phyloP scores from a whole-genome alignment of 2,888 invertebrate species.

The Nymphalis polychloros region DNA sequence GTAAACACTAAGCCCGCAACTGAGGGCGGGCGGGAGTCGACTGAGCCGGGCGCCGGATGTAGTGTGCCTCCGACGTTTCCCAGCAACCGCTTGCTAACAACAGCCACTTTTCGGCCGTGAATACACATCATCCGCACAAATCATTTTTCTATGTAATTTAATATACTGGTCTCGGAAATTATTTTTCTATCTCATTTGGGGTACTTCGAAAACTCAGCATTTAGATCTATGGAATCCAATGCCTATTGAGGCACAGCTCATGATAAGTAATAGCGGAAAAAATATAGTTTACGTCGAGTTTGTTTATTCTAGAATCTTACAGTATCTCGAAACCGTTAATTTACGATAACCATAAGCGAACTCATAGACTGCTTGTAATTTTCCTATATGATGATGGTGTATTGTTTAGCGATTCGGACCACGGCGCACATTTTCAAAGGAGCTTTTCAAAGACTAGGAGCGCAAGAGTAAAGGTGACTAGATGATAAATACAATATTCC shows the following conservation, averaged over 20 bases:
- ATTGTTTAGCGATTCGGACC: no score
- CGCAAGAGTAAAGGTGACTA: no score
- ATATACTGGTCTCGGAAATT: slow-evolving; percentile 22
- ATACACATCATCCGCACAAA: slow-evolving; percentile 22
- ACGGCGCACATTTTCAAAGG: no score
- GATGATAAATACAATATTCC: no score
- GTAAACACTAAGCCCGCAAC: slow-evolving; percentile 44
- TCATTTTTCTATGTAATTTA: slow-evolving; percentile 35
- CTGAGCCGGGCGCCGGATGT: slow-evolving; percentile 66
- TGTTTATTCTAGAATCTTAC: not conserved
- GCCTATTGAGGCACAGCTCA: not conserved
- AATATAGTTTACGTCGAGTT: not conserved
- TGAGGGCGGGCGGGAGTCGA: slow-evolving; percentile 66
- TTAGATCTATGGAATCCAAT: not conserved
- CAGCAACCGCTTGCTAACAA: slow-evolving; percentile 76
- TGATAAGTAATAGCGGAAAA: no score
- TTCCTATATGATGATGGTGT: no score
- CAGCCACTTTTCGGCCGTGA: slow-evolving; percentile 47
- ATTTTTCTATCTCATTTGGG: slow-evolving; percentile 27
- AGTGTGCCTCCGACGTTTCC: slow-evolving; percentile 61
- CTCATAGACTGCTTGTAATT: no score
- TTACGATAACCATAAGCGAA: no score
- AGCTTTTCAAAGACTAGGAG: no score
- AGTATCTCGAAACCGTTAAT: no score
- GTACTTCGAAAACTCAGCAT: not conserved